phyloP scores from a whole-genome alignment of 2,797 vertebrate species.

The Cyclopterus lumpus region DNA sequence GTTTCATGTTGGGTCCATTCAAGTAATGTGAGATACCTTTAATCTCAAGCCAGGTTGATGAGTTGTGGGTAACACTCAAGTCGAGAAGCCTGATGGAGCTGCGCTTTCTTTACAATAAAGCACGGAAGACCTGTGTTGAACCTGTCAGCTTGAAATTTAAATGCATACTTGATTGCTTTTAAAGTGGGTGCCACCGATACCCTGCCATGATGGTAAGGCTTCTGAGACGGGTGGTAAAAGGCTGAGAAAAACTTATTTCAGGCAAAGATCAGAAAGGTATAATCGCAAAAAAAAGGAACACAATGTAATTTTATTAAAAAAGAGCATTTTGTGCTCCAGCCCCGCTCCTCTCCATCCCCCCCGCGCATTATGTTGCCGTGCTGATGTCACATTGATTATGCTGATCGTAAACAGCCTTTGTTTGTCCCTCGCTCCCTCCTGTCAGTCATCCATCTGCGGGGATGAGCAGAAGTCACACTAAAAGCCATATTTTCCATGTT shows the following conservation, averaged over 20 bases:
- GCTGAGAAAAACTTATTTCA: constrained; percentile 61
- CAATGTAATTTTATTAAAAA: constrained; percentile 72
- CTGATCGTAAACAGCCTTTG: constrained; percentile 84
- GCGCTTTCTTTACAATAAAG: constrained; percentile 59
- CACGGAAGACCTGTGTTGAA: constrained; percentile 45
- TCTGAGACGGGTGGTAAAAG: constrained; percentile 69
- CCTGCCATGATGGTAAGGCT: constrained; percentile 66
- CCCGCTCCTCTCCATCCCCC: constrained; percentile 53
- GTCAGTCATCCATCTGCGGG: constrained; percentile 81
- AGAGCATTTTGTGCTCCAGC: constrained; percentile 47
- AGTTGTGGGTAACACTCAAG: constrained; percentile 45
- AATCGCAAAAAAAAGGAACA: constrained; percentile 59
- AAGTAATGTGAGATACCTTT: constrained; percentile 65
- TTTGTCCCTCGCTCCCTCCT: constrained; percentile 74
- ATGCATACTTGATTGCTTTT: constrained; percentile 76
- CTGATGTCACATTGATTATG: constrained; percentile 91
- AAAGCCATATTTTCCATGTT: constrained; percentile 84
- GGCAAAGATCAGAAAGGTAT: constrained; percentile 53
- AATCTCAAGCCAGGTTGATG: constrained; percentile 67
- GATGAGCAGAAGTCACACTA: constrained; percentile 78
- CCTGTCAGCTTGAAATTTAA: constrained; percentile 66
- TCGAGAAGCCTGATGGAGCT: constrained; percentile 44
- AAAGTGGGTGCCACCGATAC: constrained; percentile 75
- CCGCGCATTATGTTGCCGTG: constrained; percentile 73
- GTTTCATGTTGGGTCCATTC: constrained; percentile 60